Conservation (phyloP, 2,888 invertebrate genomes). For the Teleogryllus oceanicus region DNA sequence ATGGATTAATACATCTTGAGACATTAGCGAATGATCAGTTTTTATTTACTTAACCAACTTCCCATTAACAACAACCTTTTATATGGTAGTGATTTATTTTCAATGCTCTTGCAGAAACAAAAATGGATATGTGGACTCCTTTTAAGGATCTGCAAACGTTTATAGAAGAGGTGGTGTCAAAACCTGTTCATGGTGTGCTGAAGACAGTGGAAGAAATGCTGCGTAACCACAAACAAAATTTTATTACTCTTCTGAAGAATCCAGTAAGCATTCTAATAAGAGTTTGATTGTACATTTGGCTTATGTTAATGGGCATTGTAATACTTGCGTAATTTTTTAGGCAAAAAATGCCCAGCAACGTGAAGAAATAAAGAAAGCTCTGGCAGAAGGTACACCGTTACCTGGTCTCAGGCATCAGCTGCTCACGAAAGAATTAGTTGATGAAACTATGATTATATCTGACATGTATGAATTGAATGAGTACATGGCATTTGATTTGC, state of each 20-base stretch:
- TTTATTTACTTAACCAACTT: too few relatives aligned
- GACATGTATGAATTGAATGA: conserved; percentile 95
- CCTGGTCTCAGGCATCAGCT: conserved; percentile 69
- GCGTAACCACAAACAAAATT: conserved; percentile 79
- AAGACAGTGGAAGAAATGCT: conserved; percentile 72
- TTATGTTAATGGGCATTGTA: neutral
- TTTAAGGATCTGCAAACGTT: conserved; percentile 71
- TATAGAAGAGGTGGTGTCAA: conserved; percentile 65
- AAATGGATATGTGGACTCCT: conserved; percentile 79
- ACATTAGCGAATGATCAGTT: too few relatives aligned
- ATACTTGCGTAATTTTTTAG: conserved; percentile 50
- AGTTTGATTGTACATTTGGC: neutral
- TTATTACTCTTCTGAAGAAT: conserved; percentile 77
- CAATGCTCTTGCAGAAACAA: conserved; percentile 23
- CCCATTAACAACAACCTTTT: neutral
- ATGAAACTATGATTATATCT: conserved; percentile 90
- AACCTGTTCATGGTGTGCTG: conserved; percentile 57
- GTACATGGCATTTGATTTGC: conserved; percentile 79
- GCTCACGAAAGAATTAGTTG: conserved; percentile 79
- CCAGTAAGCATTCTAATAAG: conserved; percentile 59
- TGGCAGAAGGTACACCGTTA: conserved; percentile 72
- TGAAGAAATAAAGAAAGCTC: conserved; percentile 75
- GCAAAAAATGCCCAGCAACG: conserved; percentile 74
- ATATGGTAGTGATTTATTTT: conserved; percentile 18
- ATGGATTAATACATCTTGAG: too few relatives aligned